Percentiles rank a stretch among this genome's conserved stretches.
phyloP scores from a whole-genome alignment of 2,888 invertebrate species.

The Erannis defoliaria region DNA sequence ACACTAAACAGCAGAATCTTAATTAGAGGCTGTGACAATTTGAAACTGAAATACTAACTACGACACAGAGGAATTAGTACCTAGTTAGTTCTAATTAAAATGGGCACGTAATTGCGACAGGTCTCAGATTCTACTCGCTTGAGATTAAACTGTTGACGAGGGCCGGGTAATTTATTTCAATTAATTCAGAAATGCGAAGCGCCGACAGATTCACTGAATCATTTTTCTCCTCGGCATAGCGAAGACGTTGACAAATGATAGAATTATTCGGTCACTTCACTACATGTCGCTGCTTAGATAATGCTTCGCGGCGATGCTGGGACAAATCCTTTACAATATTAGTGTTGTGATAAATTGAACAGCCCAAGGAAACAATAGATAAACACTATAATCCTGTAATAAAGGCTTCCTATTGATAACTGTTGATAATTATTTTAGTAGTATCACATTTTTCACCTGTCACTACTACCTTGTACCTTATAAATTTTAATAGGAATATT shows the following conservation, averaged over 20 bases:
- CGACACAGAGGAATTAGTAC: slow-evolving; percentile 25
- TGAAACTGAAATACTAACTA: slow-evolving; percentile 19
- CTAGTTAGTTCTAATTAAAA: slow-evolving; percentile 40
- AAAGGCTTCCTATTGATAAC: too few relatives aligned
- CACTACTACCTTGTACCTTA: too few relatives aligned
- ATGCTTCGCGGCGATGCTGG: slow-evolving; percentile 34
- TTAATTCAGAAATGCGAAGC: slow-evolving; percentile 78
- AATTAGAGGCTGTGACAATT: slow-evolving; percentile 24
- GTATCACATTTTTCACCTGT: too few relatives aligned
- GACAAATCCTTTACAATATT: slow-evolving; percentile 35
- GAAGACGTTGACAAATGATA: slow-evolving; percentile 81
- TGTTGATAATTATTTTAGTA: too few relatives aligned
- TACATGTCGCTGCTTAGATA: slow-evolving; percentile 60
- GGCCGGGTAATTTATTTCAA: slow-evolving; percentile 80
- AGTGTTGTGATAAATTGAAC: slow-evolving; percentile 1
- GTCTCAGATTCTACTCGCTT: slow-evolving; percentile 63
- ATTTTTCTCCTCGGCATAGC: slow-evolving; percentile 77
- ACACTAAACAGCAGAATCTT: slow-evolving; percentile 1
- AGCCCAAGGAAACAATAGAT: background rate
- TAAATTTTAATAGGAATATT: too few relatives aligned
- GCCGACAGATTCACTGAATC: slow-evolving; percentile 81
- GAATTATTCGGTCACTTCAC: slow-evolving; percentile 81
- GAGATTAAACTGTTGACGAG: slow-evolving; percentile 72
- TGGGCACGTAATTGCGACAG: slow-evolving; percentile 60
- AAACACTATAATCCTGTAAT: too few relatives aligned